Evolutionary conservation across 1,140 invertebrate species (phyloP).

Genomic region (Trichonephila clavata): DNA sequence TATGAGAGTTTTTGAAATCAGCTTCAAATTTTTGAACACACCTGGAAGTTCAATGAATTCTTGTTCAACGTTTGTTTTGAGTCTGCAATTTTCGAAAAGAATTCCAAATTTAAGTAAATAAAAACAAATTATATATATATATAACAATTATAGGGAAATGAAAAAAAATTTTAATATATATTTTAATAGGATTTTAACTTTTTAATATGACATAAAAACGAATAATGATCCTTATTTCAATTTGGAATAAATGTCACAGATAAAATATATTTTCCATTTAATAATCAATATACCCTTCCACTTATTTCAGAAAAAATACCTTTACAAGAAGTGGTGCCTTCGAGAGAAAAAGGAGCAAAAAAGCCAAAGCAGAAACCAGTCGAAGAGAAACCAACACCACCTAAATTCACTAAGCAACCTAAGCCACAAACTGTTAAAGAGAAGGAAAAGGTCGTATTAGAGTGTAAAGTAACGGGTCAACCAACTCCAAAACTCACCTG

Average conservation of each 20-base stretch:
- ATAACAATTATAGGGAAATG: too few species aligned
- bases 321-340: constrained; percentile 75
- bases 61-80: too few species aligned
- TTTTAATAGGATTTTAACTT: background rate
- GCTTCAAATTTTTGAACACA: too few species aligned
- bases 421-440: constrained; percentile 85
- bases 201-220: too few species aligned
- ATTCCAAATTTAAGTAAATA: too few species aligned
- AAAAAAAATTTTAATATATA: background rate
- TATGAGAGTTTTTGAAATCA: too few species aligned
- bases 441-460: constrained; percentile 85
- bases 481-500: constrained; percentile 88
- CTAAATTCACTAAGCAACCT: constrained; percentile 87
- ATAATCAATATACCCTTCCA: background rate
- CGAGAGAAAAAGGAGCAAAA: constrained; percentile 63
- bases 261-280: background rate
- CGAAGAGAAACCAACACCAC: constrained; percentile 82
- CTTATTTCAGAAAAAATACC: constrained; percentile 68
- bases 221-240: too few species aligned
- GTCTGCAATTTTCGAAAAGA: too few species aligned
- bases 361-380: constrained; percentile 78
- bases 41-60: too few species aligned
- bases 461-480: constrained; percentile 86
- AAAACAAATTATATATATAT: too few species aligned
- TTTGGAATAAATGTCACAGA: background rate